A percentile compares a stretch with the other conserved stretches of the same genome.
phyloP scores from a whole-genome alignment of 2,113 vertebrate genomes.

The Eulemur macaco region DNA sequence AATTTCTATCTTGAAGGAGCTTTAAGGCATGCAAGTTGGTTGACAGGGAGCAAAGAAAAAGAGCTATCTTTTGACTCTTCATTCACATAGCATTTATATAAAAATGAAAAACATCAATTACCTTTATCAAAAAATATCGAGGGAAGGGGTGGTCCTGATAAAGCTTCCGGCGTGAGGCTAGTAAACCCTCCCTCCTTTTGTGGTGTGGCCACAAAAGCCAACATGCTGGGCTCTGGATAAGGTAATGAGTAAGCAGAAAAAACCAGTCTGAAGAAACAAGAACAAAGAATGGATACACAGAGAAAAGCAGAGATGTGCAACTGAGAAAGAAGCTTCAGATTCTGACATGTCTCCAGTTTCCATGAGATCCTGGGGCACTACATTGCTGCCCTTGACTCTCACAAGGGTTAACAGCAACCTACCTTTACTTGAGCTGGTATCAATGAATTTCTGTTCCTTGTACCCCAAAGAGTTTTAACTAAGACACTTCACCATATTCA shows the following conservation, averaged over 20 bases:
- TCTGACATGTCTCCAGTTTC: background rate
- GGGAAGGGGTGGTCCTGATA: background rate
- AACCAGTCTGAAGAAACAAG: background rate
- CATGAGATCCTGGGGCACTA: background rate
- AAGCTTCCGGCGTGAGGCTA: background rate
- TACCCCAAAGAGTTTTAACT: conserved; percentile 18
- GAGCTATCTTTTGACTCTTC: background rate
- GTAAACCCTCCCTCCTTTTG: background rate
- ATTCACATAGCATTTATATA: background rate
- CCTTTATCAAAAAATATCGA: background rate
- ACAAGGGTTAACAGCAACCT: background rate
- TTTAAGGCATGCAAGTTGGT: background rate
- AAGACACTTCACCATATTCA: background rate
- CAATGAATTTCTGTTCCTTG: background rate
- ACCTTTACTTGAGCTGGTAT: background rate
- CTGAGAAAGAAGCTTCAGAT: background rate
- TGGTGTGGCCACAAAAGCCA: background rate
- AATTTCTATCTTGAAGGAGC: conserved; percentile 1
- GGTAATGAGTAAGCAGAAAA: background rate
- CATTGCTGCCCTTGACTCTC: background rate
- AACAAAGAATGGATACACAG: background rate
- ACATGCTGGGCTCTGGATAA: background rate
- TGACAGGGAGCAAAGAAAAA: background rate
- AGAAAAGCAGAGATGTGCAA: background rate
- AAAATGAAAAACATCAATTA: conserved; percentile 22